These are phyloP conservation scores for Fringilla coelebs DNA, from an alignment of 2,797 vertebrate genomes.

Conservation along the genomic window DNA sequence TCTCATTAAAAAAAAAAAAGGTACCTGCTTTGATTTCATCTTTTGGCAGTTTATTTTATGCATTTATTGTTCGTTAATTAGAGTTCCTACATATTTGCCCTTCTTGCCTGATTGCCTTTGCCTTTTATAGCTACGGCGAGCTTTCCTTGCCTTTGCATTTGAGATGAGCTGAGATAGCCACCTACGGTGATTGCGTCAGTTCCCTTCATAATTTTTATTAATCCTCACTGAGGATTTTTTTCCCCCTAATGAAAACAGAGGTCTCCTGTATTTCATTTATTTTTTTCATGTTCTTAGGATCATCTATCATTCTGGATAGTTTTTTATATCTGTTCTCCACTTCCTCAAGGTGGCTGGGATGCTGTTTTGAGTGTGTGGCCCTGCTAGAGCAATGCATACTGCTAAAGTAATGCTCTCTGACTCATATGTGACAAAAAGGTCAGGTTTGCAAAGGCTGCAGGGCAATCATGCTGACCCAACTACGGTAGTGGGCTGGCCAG, in stretches of 20 bases:
- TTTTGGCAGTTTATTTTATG: conserved; percentile 51
- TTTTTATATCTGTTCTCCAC: conserved; percentile 2
- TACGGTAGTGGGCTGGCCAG: not conserved
- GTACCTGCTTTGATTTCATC: conserved; percentile 45
- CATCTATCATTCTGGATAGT: not conserved
- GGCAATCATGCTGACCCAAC: conserved; percentile 18
- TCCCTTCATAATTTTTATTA: conserved; percentile 58
- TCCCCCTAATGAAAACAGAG: not conserved
- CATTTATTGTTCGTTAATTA: conserved; percentile 57
- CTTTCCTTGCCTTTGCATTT: conserved; percentile 49
- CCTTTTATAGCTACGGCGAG: conserved; percentile 51
- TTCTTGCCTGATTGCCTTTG: conserved; percentile 61
- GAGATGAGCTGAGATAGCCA: conserved; percentile 52
- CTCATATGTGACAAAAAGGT: conserved; percentile 53
- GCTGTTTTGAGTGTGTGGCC: not conserved
- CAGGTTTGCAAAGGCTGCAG: conserved; percentile 51
- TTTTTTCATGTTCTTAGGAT: not conserved
- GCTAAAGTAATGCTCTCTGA: conserved; percentile 47
- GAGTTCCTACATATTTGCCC: conserved; percentile 60
- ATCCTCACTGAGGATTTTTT: not conserved
- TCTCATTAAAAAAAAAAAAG: conserved; percentile 20
- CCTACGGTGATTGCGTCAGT: conserved; percentile 55
- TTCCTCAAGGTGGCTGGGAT: not conserved
- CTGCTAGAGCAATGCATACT: not conserved
- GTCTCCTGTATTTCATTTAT: conserved; percentile 13